Evolutionary conservation across 1,140 invertebrate genomes (phyloP).

Genomic region (Scaptodrosophila lebanonensis): DNA sequence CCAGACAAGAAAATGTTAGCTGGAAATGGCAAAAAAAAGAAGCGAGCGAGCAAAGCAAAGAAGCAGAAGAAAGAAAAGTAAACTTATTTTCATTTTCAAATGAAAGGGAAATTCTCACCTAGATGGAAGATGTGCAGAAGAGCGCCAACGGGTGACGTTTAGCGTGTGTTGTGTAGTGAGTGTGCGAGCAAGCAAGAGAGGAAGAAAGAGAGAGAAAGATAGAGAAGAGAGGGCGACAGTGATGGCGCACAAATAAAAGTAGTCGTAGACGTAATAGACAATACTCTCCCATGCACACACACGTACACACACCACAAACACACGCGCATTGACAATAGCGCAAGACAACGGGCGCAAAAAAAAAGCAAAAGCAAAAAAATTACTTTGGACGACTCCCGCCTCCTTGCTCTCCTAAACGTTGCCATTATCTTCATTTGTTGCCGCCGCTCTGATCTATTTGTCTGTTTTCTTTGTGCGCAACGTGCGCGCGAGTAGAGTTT

Average conservation of each 20-base stretch:
- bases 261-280: no score
- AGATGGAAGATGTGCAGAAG: slow-evolving; percentile 43
- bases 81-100: slow-evolving; percentile 77
- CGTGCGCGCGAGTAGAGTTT: not conserved
- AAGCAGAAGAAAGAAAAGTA: slow-evolving; percentile 56
- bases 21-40: slow-evolving; percentile 24
- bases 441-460: slow-evolving; percentile 39
- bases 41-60: slow-evolving; percentile 16
- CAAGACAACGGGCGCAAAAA: not conserved
- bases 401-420: slow-evolving; percentile 1
- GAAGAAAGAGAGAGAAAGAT: no score
- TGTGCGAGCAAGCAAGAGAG: not conserved
- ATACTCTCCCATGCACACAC: not conserved
- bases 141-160: no score
- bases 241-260: no score
- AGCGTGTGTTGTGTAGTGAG: no score
- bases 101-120: slow-evolving; percentile 76
- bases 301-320: not conserved
- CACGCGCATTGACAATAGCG: no score
- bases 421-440: no score
- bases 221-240: no score
- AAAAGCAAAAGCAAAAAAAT: slow-evolving; percentile 10
- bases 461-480: slow-evolving; percentile 17
- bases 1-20: slow-evolving; percentile 28
- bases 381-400: not conserved